Conservation (phyloP, 2,888 invertebrate genomes). For the Gortyna flavago region DNA sequence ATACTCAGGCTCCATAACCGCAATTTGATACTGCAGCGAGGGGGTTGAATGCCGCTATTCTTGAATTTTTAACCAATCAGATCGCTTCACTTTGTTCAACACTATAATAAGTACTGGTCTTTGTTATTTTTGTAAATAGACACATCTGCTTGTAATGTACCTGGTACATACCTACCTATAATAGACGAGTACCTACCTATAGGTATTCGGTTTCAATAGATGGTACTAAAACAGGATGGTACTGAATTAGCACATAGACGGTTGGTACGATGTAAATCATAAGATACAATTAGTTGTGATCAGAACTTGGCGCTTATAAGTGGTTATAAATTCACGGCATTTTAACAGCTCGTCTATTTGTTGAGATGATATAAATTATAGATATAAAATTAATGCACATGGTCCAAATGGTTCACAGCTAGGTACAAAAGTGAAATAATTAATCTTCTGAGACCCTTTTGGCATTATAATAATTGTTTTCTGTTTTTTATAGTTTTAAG, state of each 20-base stretch:
- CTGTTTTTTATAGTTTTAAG: not conserved
- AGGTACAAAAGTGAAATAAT: not conserved
- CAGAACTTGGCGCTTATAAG: constrained; percentile 22
- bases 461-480: not conserved
- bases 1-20: constrained; percentile 78
- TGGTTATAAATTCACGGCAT: constrained; percentile 14
- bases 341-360: constrained; percentile 30
- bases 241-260: constrained; percentile 19
- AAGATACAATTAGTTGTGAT: constrained; percentile 49
- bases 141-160: constrained; percentile 29
- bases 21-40: constrained; percentile 73
- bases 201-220: not conserved
- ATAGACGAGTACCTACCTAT: not conserved
- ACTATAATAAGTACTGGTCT: constrained; percentile 34
- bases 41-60: constrained; percentile 75
- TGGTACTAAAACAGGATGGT: constrained; percentile 3
- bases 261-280: constrained; percentile 29
- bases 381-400: not conserved
- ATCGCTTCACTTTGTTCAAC: constrained; percentile 58
- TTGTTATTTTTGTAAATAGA: constrained; percentile 49
- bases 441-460: not conserved
- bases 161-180: constrained; percentile 1
- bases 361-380: constrained; percentile 15
- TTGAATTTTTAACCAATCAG: constrained; percentile 73
- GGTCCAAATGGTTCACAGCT: not conserved